Evolutionary conservation across 2,797 vertebrate genomes (phyloP).

Genomic region (Eidolon dupreanum): DNA sequence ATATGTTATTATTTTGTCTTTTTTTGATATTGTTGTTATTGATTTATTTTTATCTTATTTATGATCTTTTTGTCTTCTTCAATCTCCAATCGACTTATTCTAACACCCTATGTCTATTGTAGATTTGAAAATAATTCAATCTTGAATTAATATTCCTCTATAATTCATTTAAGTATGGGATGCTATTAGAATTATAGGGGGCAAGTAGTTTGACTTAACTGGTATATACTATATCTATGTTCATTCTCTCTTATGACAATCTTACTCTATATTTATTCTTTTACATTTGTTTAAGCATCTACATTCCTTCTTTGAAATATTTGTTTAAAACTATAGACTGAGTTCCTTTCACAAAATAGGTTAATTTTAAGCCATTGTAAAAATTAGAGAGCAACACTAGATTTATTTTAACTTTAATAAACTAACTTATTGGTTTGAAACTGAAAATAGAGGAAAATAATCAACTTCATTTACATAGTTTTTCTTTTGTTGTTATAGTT

Average conservation of each 20-base stretch:
- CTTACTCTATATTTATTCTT: slow-evolving; percentile 19
- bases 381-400: background rate
- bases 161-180: background rate
- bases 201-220: background rate
- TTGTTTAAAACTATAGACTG: background rate
- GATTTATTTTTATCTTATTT: background rate
- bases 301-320: background rate
- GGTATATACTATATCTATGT: background rate
- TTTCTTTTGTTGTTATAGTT: slow-evolving; percentile 63
- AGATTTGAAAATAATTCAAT: background rate
- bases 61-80: background rate
- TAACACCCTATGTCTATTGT: background rate
- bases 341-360: slow-evolving; percentile 40
- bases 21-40: background rate
- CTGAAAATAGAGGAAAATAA: slow-evolving; percentile 49
- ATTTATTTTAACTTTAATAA: slow-evolving; percentile 35
- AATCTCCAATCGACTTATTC: background rate
- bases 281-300: background rate
- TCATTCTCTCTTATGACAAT: background rate
- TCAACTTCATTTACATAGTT: slow-evolving; percentile 55
- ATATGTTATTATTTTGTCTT: background rate
- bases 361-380: slow-evolving; percentile 54
- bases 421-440: slow-evolving; percentile 61
- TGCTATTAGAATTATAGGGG: background rate
- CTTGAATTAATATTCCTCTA: background rate